phyloP scores from a whole-genome alignment of 2,888 invertebrate genomes.

The Melikaiella ostensackeni region DNA sequence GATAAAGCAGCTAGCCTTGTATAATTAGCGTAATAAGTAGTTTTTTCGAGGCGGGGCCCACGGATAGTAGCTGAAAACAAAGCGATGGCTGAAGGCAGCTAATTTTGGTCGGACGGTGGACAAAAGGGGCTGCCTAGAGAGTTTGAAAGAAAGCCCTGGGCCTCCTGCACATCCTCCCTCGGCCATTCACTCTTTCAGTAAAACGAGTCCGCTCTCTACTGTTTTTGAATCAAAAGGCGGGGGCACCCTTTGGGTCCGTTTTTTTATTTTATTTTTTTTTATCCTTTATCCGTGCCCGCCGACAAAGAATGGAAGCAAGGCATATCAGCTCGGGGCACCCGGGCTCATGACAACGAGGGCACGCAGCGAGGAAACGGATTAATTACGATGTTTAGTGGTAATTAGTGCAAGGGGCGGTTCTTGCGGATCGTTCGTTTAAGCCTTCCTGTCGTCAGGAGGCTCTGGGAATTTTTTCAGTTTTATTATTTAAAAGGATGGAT shows the following conservation, averaged over 20 bases:
- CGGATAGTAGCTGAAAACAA: no score
- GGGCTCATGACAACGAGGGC: slow-evolving; percentile 49
- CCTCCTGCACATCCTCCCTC: slow-evolving; percentile 72
- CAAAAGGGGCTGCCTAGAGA: slow-evolving; percentile 65
- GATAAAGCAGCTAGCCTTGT: slow-evolving; percentile 61
- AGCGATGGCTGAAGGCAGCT: slow-evolving; percentile 63
- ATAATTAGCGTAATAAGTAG: slow-evolving; percentile 77
- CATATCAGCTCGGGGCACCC: slow-evolving; percentile 55
- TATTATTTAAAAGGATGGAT: slow-evolving; percentile 25
- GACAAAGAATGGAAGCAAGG: slow-evolving; percentile 65
- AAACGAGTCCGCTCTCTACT: slow-evolving; percentile 57
- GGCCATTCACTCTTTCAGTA: slow-evolving; percentile 67
- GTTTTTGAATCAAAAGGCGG: slow-evolving; percentile 68
- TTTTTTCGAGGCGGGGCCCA: slow-evolving; percentile 66
- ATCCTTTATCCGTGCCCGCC: slow-evolving; percentile 55
- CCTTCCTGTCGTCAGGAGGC: slow-evolving; percentile 23
- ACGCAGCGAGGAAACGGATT: slow-evolving; percentile 67
- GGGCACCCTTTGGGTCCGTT: slow-evolving; percentile 69
- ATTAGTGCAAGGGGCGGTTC: slow-evolving; percentile 62
- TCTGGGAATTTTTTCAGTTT: slow-evolving; percentile 18
- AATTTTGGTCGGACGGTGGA: slow-evolving; percentile 70
- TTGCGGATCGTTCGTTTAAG: slow-evolving; percentile 45
- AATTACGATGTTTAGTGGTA: slow-evolving; percentile 71
- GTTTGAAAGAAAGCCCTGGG: slow-evolving; percentile 60
- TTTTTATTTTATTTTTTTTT: slow-evolving; percentile 46